Evolutionary conservation across 2,797 vertebrate species (phyloP).

Genomic region (Carapus acus): DNA sequence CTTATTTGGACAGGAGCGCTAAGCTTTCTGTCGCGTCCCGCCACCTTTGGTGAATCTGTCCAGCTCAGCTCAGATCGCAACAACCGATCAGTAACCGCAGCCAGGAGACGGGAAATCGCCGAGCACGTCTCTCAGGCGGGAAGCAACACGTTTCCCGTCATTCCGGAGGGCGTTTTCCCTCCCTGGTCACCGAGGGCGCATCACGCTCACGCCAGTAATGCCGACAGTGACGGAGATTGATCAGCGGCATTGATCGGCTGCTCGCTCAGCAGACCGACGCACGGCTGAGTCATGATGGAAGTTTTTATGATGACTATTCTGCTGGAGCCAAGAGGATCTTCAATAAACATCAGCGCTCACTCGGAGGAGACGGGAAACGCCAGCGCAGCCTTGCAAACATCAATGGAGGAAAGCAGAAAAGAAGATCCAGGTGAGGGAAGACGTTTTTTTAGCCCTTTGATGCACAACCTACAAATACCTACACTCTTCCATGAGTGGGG

Average conservation of each 20-base stretch:
- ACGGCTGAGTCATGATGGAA: constrained; percentile 62
- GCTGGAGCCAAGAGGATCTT: constrained; percentile 49
- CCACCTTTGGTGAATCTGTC: constrained; percentile 22
- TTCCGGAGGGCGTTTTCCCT: constrained; percentile 6
- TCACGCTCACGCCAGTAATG: constrained; percentile 56
- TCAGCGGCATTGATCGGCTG: constrained; percentile 50
- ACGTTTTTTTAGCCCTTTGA: too few species aligned
- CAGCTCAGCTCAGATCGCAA: constrained; percentile 13
- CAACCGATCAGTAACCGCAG: constrained; percentile 21
- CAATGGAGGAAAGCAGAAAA: constrained; percentile 8
- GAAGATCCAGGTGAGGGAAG: too few species aligned
- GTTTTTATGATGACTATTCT: constrained; percentile 59
- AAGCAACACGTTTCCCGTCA: constrained; percentile 1
- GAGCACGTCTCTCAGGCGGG: constrained; percentile 12
- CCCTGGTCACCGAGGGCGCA: constrained; percentile 47
- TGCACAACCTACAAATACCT: too few species aligned
- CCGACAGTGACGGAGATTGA: constrained; percentile 61
- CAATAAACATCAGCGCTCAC: constrained; percentile 51
- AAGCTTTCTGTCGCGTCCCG: constrained; percentile 2
- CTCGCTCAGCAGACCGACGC: constrained; percentile 58
- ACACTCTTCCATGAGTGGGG: too few species aligned
- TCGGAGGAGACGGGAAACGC: constrained; percentile 38
- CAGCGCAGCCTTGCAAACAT: constrained; percentile 12
- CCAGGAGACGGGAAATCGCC: constrained; percentile 26
- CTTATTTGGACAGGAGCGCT: constrained; percentile 20